Evolutionary conservation across 2,113 vertebrate genomes (phyloP), one percentile per base, ranked within the genome.

Genomic region (Columbina picui): DNA sequence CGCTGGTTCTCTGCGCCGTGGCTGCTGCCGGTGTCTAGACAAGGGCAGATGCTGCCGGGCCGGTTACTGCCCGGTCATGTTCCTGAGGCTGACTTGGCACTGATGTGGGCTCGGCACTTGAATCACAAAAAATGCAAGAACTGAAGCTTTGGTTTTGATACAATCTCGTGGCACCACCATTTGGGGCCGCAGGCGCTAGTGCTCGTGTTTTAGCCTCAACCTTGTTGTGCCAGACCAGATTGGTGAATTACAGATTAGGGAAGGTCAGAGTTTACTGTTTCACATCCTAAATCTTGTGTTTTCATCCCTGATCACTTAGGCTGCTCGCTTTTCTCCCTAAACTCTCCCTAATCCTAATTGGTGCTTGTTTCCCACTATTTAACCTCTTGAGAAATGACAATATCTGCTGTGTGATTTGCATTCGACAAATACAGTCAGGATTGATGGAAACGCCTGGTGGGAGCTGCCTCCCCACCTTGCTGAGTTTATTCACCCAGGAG

Each of bases 31-130:
- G 65, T 2, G 89, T 96, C 92, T 96, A 96, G 92, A 94, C 69
- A 4, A 70, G 89, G 90, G 70, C 67, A 86, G 61, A 75, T 92
- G 36, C 15, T 69, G 73, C 56, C 75, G 77, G 16, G 39, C 80
- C 64, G 83, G 86, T 81, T 85, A 84, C 75, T 93, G 94, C 80
- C 90, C 53, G 41, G 76, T 92, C 96, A 90, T 94, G 90, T 65
- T 92, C 53, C 47, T 1, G 0, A 71, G 75, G 79, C 82, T 88
- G 88, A 85, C 84, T 94, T 78, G 68, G 91, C 87, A 68, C 65
- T 32, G 27, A 16, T 49, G 89, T 71, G 87, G 84, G 89, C 84
- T 94, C 39, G 1, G 64, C 65, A 8, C 57, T 47, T 93, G 92
- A 93, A 89, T 94, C 82, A 85, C 74, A 89, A 39, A 93, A 93